Evolutionary conservation across 2,113 vertebrate species (phyloP).

Genomic region (Hucho hucho): DNA sequence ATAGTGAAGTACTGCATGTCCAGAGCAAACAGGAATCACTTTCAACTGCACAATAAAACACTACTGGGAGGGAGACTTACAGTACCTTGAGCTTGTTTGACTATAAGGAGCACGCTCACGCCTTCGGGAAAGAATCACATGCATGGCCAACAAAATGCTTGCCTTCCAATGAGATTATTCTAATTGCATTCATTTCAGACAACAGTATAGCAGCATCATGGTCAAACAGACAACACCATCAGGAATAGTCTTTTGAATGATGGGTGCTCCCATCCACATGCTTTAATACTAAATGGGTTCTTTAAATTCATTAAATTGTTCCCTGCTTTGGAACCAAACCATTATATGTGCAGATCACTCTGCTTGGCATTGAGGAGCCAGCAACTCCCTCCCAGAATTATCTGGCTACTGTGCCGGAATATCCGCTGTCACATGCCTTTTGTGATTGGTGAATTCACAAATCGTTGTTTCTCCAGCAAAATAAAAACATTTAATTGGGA

Average conservation of each 20-base stretch:
- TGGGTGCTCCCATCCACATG: conserved; percentile 45
- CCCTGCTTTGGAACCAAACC: conserved; percentile 41
- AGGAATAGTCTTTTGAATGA: conserved; percentile 44
- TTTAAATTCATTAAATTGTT: conserved; percentile 63
- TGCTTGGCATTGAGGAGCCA: conserved; percentile 18
- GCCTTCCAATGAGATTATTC: conserved; percentile 23
- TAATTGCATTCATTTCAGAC: conserved; percentile 38
- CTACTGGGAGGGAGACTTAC: not conserved
- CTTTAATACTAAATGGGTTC: conserved; percentile 41
- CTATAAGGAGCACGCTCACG: not conserved
- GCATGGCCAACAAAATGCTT: conserved; percentile 19
- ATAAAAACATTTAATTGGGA: not conserved
- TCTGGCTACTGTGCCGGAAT: conserved; percentile 58
- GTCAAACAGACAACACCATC: conserved; percentile 29
- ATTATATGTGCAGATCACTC: conserved; percentile 65
- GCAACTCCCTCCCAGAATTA: conserved; percentile 24
- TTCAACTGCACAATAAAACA: conserved; percentile 44
- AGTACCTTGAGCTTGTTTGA: conserved; percentile 26
- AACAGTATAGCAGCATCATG: conserved; percentile 17
- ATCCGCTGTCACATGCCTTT: conserved; percentile 53
- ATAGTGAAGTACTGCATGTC: conserved; percentile 37
- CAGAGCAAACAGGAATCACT: conserved; percentile 38
- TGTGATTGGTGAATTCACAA: conserved; percentile 56
- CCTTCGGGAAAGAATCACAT: conserved; percentile 5
- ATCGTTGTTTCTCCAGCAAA: conserved; percentile 49